Base-by-base conservation (phyloP, 2,113 vertebrate species). In the Chitala chitala region DNA sequence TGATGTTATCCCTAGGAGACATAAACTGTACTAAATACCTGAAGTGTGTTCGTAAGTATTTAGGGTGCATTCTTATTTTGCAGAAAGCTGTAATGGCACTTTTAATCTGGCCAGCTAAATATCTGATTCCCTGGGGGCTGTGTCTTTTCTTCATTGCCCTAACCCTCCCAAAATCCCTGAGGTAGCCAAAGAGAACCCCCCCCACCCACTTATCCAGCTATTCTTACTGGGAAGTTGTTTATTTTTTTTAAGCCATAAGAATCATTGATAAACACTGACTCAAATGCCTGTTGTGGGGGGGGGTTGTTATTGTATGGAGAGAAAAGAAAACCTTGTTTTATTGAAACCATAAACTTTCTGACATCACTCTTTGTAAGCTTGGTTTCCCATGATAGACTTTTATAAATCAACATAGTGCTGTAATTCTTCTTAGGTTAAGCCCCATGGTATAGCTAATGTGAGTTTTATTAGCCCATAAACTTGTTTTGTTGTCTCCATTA, bases 381-480 rank as follows among this genome's bases (percentile, higher is more conserved):
- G 12, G 48, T 58, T 33, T 63, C 76, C 74, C 22, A 15, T 74
- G 72, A 71, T 75, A 77, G 77, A 61, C 55, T 73, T 75, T 80
- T 80, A 80, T 42, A 71, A 83, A 79, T 76, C 68, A 64, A 38
- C 71, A 44, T 24, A 69, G 36, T 26, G 61, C 72, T 65, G 74
- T 81, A 74, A 80, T 66, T 77, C 68, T 50, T 71, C 65, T 31
- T 20, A 55, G 66, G 77, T 80, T 59, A 76, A 65, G 69, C 61
- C 69, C 64, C 71, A 73, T 64, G 69, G 64, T 64, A 48, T 61
- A 76, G 74, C 74, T 51, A 64, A 76, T 71, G 77, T 75, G 44
- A 15, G 6, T 79, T 82, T 80, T 84, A 84, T 76, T 76, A 71
- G 68, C 69, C 58, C 66, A 75, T 78, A 73, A 77, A 80, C 17